Evolutionary conservation across 2,797 vertebrate genomes (phyloP).

Genomic region (Acipenser transmontanus): DNA sequence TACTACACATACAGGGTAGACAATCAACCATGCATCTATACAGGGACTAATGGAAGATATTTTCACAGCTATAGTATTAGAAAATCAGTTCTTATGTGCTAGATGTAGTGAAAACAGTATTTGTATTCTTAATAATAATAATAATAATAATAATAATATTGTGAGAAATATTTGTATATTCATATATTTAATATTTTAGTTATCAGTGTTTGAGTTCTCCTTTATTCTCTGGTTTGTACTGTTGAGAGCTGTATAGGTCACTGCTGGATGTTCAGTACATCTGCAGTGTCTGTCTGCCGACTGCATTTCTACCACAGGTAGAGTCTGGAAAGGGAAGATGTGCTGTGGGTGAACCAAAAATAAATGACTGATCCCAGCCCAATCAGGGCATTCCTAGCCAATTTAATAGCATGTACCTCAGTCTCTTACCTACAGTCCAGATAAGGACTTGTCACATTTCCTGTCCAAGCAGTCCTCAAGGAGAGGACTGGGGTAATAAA

Average conservation of each 20-base stretch:
- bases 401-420: constrained; percentile 9
- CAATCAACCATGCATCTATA: too few species aligned
- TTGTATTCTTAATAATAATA: too few species aligned
- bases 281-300: background rate
- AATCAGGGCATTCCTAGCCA: constrained; percentile 9
- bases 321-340: background rate
- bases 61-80: too few species aligned
- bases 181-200: too few species aligned
- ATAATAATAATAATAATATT: too few species aligned
- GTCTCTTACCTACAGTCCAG: constrained; percentile 42
- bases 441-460: constrained; percentile 54
- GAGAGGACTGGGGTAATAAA: constrained; percentile 62
- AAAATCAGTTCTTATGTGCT: too few species aligned
- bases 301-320: background rate
- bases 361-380: background rate
- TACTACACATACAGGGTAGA: too few species aligned
- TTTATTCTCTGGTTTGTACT: too few species aligned
- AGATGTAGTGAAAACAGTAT: too few species aligned
- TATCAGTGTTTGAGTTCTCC: too few species aligned
- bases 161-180: too few species aligned
- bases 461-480: constrained; percentile 61
- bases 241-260: background rate
- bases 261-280: background rate
- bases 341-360: background rate
- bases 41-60: too few species aligned